Percentiles rank a stretch among this genome's conserved stretches.
Evolutionary conservation across 2,888 invertebrate genomes (phyloP).

Genomic region (Dasypolia templi): DNA sequence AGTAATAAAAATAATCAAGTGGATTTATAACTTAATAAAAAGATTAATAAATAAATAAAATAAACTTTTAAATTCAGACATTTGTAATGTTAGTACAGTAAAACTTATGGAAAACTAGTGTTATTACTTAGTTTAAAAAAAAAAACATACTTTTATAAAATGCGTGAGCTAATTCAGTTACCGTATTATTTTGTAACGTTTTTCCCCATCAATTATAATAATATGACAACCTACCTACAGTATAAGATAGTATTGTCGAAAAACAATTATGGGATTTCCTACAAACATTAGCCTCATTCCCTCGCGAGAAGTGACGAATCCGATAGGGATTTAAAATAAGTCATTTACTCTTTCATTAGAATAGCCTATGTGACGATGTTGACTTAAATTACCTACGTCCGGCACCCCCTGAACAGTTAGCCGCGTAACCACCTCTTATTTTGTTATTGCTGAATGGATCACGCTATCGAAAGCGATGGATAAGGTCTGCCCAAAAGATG

Average conservation of each 20-base stretch:
- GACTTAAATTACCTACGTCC: slow-evolving; percentile 2
- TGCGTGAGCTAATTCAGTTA: not conserved
- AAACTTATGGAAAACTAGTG: too few relatives aligned
- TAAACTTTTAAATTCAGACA: not conserved
- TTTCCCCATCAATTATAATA: slow-evolving; percentile 9
- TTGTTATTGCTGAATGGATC: not conserved
- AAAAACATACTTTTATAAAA: not conserved
- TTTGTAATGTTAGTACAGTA: too few relatives aligned
- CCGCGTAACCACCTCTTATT: not conserved
- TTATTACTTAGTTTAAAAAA: too few relatives aligned
- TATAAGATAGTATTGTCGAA: not conserved
- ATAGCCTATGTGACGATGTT: too few relatives aligned
- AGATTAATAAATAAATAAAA: too few relatives aligned
- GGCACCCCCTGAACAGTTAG: not conserved
- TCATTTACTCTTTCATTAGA: not conserved
- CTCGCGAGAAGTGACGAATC: slow-evolving; percentile 11
- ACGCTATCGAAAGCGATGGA: not conserved
- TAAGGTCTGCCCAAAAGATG: not conserved
- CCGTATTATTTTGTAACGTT: not conserved
- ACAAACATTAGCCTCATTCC: slow-evolving; percentile 8
- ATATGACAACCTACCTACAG: not conserved
- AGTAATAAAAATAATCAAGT: too few relatives aligned
- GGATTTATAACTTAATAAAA: too few relatives aligned
- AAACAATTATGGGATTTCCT: slow-evolving; percentile 30
- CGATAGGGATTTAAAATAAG: not conserved